phyloP scores from a whole-genome alignment of 2,113 vertebrate species.

The Rostratula benghalensis region DNA sequence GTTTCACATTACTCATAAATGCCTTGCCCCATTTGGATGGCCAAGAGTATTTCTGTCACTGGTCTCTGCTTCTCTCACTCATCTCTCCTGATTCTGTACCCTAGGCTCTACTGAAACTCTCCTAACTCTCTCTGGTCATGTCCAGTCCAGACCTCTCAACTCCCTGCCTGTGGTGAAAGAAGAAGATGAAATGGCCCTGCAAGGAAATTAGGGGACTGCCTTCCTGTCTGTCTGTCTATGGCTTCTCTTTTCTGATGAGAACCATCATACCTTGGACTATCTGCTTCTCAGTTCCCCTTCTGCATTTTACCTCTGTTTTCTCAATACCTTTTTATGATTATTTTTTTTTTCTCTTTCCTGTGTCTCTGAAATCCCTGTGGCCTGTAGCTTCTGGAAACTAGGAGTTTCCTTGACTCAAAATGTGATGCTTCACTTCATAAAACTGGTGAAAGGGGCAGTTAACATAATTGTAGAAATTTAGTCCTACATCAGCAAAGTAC shows the following conservation, averaged over 20 bases:
- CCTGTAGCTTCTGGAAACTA: neutral
- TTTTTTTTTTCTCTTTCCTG: neutral
- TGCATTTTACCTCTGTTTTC: neutral
- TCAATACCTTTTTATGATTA: neutral
- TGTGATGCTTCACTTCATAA: neutral
- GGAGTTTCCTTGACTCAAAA: neutral
- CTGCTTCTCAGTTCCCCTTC: neutral
- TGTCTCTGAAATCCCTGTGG: neutral
- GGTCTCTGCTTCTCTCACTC: neutral
- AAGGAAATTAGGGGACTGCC: constrained; percentile 71
- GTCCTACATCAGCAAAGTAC: neutral
- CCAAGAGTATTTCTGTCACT: neutral
- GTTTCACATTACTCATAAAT: neutral
- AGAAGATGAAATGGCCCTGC: constrained; percentile 77
- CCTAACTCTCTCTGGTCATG: constrained; percentile 81
- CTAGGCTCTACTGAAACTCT: constrained; percentile 78
- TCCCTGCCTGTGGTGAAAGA: constrained; percentile 76
- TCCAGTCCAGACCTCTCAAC: constrained; percentile 71
- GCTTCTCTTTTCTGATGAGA: neutral
- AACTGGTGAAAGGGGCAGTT: neutral
- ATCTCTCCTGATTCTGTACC: constrained; percentile 44
- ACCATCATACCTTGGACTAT: neutral
- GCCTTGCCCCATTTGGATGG: neutral
- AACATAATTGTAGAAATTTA: accelerated
- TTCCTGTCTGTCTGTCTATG: neutral